Conservation (phyloP, 2,888 invertebrate genomes). For the Melanostoma scalare region DNA sequence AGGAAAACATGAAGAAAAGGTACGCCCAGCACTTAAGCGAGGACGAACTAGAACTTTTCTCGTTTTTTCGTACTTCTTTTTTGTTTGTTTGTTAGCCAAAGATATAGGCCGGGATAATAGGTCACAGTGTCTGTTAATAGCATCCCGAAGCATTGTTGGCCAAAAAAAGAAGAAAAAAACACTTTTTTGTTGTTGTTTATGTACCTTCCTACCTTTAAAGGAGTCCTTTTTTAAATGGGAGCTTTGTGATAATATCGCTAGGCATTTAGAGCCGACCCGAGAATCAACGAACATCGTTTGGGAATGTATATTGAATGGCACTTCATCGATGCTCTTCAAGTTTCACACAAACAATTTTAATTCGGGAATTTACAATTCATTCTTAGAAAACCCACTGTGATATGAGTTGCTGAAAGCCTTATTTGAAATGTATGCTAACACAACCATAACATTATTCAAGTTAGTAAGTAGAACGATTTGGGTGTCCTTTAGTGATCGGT, state of each 20-base stretch:
- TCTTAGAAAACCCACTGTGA: too few species aligned
- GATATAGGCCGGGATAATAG: conserved; percentile 36
- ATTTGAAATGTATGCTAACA: too few species aligned
- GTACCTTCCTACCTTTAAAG: not conserved
- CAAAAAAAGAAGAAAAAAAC: not conserved
- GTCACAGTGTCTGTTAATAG: conserved; percentile 39
- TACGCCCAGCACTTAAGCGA: conserved; percentile 9
- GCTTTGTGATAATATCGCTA: conserved; percentile 16
- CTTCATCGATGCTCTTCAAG: too few species aligned
- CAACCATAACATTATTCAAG: too few species aligned
- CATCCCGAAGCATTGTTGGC: conserved; percentile 19
- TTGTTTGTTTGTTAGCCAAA: not conserved
- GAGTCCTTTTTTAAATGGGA: conserved; percentile 1
- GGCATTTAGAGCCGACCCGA: conserved; percentile 11
- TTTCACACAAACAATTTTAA: too few species aligned
- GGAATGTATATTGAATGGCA: too few species aligned
- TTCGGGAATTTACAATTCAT: too few species aligned
- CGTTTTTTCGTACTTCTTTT: not conserved
- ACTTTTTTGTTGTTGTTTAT: not conserved
- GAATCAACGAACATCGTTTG: not conserved
- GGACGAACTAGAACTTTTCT: conserved; percentile 2
- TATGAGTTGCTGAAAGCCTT: too few species aligned
- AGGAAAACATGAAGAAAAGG: conserved; percentile 23
- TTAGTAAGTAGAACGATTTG: too few species aligned
- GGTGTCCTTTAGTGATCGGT: too few species aligned